Evolutionary conservation across 2,797 vertebrate species (phyloP), one percentile per base, ranked within the genome.

Genomic region (Neosalanx taihuensis): DNA sequence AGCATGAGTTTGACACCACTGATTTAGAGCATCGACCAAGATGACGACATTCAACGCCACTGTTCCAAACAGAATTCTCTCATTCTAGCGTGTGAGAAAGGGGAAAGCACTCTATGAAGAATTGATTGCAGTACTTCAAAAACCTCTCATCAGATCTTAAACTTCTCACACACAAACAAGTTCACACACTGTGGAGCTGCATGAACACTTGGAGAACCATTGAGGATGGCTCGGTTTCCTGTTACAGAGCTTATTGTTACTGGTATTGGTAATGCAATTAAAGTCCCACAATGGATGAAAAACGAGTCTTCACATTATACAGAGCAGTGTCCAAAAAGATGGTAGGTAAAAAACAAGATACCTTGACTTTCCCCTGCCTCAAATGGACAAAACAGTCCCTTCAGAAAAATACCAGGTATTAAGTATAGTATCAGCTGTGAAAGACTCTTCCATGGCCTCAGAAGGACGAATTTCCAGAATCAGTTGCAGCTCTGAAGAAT

Each of bases 401-500:
- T 56, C 1, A 56, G 18, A 7, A 56, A n/a, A 56, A 26, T 30
- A 60, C 29, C 30, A 30, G 65, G 49, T 7, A 49, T 66, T 46
- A 46, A 46, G 41, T 46, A 46, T 31, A 46, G 29, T 29, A 6
- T 15, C 3, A 17, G 58, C 70, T 75, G 67, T 20, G 23, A 68
- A 49, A 6, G 64, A 69, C 13, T 58, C 13, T 1, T 35, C 1
- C 17, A 59, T n/a, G 59, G 59, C 69, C 23, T 69, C 15, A 18
- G 72, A 58, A 35, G 6, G 7, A 41, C 51, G 5, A 13, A 29
- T 37, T 64, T 69, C 46, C 59, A 29, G 56, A 75, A 72, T 30
- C 46, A 53, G 5, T 15, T 53, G 46, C 30, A 53, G 41, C 66
- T 76, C 64, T 53, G 64, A 69, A 61, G 62, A 57, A 49, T 72